Evolutionary conservation across 1,140 invertebrate genomes (phyloP), one percentile per base, ranked within the genome.

Genomic region (Temnothorax nylanderi): DNA sequence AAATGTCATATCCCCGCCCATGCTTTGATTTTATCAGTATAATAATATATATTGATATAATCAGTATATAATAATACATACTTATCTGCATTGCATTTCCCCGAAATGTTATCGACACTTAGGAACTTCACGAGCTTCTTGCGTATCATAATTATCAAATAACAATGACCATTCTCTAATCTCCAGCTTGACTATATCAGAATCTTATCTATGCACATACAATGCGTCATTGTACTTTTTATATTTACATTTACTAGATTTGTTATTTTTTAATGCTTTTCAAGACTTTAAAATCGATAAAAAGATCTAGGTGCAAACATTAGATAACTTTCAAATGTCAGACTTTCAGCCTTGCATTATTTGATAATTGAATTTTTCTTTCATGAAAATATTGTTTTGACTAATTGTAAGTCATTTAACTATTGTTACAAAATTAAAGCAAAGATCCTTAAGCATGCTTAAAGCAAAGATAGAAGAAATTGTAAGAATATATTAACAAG

Each of bases 31-130:
- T 56, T 58, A 58, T 58, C 54, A 58, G 18, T 2, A n/a, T 18
- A 5, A 18, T 58, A 56, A 44, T 75, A 69, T 16, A n/a, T 6
- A 41, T 76, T 11, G 56, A 26, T 44, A 18, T 58, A 41, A 58
- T 58, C 54, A 44, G 18, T 2, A n/a, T n/a, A 6, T 26, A 26
- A 18, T 62, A 60, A 47, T 16, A 16, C 8, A 44, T 44, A 32
- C 3, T 60, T 5, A 47, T 49, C 18, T 34, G 18, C 21, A 62
- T 51, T 77, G 58, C 58, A 78, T 51, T 65, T 78, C 18, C 44
- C 2, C 41, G 41, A 78, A 78, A 78, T 3, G 10, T 78, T 78
- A 78, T 78, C 56, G 18, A n/a, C 5, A 26, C n/a, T 64, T 64
- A 21, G 4, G 13, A 58, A 78, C 32, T 78, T 7, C 6, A 62